Base-by-base conservation (phyloP, 1,140 invertebrate genomes). In the Trichonephila clavata region DNA sequence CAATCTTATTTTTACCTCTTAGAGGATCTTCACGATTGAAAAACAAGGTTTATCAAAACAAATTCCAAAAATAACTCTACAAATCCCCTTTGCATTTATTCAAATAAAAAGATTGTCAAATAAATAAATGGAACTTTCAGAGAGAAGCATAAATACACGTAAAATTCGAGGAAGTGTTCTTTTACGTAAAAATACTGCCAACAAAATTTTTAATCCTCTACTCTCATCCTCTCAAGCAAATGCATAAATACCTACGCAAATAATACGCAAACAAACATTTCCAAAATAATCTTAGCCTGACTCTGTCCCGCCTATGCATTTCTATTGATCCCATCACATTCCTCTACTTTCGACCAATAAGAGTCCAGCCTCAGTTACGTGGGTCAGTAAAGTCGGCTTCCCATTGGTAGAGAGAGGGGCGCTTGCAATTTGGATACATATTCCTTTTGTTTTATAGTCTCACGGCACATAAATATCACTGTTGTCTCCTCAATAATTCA, bases 261-360 rank as follows among this genome's bases (percentile, higher is more conserved):
- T 18, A 83, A 59, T 83, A 24, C 57, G 27, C 18, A 32, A 43
- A 32, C 18, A 83, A 50, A 39, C 18, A 18, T 63, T 63, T 63
- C 5, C 14, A 21, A 59, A 77, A 80, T 13, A 50, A 39, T 20
- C 71, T 32, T 61, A 39, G 10, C 27, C 27, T 50, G 13, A 61
- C 13, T 81, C 65, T 43, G 10, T 13, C 39, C 89, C 71, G 43
- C 43, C 71, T 89, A 71, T 84, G 63, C 63, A 77, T 57, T 81
- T 20, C 87, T 90, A 90, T 90, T 80, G 89, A 90, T 90, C 89
- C 32, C 71, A 18, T 90, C 24, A 81, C 50, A 81, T 61, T 80
- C 50, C 65, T 21, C 83, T 88, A 93, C 92, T 93, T 93, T 93
- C 86, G 86, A 81, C 92, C 92, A 93, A 93, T 93, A 27, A 39